A percentile compares a stretch with the other conserved stretches of the same genome.
These are phyloP conservation scores for Cottoperca gobio DNA, from an alignment of 2,797 vertebrate species.

Conservation along the genomic window DNA sequence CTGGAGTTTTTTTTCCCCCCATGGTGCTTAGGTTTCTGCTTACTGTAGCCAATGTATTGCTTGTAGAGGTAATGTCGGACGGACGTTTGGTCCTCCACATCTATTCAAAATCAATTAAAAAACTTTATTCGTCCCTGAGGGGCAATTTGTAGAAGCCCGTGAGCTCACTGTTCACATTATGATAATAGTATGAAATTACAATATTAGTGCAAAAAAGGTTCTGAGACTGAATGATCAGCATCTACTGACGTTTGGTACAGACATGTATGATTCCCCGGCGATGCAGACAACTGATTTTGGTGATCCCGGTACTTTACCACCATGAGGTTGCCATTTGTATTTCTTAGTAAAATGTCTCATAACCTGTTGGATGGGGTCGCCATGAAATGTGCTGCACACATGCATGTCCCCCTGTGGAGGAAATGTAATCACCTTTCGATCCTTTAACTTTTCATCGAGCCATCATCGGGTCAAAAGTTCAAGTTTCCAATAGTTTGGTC, in stretches of 20 bases:
- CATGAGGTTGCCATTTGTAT: neutral
- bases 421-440: neutral
- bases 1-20: slow-evolving; percentile 18
- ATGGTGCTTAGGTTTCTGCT: slow-evolving; percentile 2
- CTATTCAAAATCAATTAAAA: no score
- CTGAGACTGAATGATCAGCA: no score
- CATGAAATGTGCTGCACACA: neutral
- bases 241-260: neutral
- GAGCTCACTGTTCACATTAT: no score
- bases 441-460: neutral
- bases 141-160: no score
- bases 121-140: no score
- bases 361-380: neutral
- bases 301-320: neutral
- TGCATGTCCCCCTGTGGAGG: neutral
- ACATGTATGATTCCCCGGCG: neutral
- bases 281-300: neutral
- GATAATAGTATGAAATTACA: no score
- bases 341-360: neutral
- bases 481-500: neutral
- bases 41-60: neutral
- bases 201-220: no score
- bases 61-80: no score
- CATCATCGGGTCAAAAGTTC: neutral
- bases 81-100: no score